Conservation (phyloP, 2,797 vertebrate species). For the Pseudocheirus occidentalis region DNA sequence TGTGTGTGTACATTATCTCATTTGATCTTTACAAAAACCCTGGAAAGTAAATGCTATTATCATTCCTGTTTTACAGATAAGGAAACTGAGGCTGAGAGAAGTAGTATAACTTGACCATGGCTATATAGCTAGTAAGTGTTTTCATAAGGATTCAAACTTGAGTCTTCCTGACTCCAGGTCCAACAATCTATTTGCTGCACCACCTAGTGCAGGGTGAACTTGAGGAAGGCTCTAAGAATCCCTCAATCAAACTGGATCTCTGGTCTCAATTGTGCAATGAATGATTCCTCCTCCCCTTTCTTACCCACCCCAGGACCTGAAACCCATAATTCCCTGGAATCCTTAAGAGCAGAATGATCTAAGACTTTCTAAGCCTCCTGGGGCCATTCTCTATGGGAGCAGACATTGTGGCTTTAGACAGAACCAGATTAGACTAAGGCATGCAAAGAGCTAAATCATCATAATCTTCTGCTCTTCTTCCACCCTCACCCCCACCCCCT, state of each 20-base stretch:
- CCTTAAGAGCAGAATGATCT: neutral
- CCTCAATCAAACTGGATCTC: neutral
- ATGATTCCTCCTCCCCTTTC: neutral
- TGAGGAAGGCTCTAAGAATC: neutral
- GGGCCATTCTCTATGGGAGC: neutral
- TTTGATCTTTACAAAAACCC: neutral
- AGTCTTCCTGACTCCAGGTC: neutral
- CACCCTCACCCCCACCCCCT: neutral
- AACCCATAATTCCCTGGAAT: neutral
- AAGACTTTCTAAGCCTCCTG: neutral
- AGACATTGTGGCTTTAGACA: neutral
- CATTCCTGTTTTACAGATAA: neutral
- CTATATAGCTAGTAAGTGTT: neutral
- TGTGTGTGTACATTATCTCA: neutral
- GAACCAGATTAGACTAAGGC: neutral
- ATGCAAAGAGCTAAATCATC: neutral
- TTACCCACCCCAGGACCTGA: neutral
- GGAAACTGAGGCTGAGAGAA: neutral
- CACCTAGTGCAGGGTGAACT: neutral
- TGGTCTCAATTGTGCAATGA: neutral
- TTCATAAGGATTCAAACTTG: neutral
- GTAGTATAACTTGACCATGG: conserved; percentile 6
- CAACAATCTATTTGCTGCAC: neutral
- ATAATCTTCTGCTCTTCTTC: neutral
- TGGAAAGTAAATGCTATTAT: conserved; percentile 4